A percentile compares a stretch with the other conserved stretches of the same genome.
These are phyloP conservation scores for Halisarca cf. caerulea DNA, from an alignment of 37 sponge, comb jelly and placozoan species.

Conservation along the genomic window DNA sequence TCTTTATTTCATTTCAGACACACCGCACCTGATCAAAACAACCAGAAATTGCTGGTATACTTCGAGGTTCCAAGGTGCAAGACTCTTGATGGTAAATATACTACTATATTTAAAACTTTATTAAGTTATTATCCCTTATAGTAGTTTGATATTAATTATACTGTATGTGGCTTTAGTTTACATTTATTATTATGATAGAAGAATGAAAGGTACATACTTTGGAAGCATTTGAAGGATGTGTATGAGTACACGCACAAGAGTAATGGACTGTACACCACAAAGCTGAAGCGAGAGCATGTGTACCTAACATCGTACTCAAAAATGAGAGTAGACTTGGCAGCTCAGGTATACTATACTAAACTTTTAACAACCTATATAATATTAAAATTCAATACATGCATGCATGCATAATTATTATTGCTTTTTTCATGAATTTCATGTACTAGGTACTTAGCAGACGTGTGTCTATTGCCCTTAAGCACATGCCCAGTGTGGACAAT, in stretches of 20 bases:
- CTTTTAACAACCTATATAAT: background rate
- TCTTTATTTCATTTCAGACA: constrained; percentile 9
- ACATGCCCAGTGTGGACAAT: too few species aligned
- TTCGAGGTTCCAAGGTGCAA: background rate
- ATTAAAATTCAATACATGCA: too few species aligned
- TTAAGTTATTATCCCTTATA: too few species aligned
- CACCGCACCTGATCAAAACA: background rate
- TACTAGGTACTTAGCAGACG: background rate
- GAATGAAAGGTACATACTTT: background rate
- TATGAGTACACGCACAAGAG: background rate
- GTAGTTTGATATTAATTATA: too few species aligned
- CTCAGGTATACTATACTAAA: background rate
- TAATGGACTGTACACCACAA: background rate
- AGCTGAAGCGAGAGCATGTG: background rate
- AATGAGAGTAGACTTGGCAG: constrained; percentile 15
- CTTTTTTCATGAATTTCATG: too few species aligned
- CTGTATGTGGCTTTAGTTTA: too few species aligned
- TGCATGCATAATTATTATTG: too few species aligned
- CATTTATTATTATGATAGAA: too few species aligned
- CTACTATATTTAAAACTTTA: too few species aligned
- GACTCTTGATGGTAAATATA: background rate
- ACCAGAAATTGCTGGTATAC: background rate
- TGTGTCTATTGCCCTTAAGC: background rate
- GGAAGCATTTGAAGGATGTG: background rate
- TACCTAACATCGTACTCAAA: background rate